These are phyloP conservation scores for Apostichopus parvimensis DNA, from an alignment of 35 echinoderm and acorn worm genomes.

Conservation along the genomic window DNA sequence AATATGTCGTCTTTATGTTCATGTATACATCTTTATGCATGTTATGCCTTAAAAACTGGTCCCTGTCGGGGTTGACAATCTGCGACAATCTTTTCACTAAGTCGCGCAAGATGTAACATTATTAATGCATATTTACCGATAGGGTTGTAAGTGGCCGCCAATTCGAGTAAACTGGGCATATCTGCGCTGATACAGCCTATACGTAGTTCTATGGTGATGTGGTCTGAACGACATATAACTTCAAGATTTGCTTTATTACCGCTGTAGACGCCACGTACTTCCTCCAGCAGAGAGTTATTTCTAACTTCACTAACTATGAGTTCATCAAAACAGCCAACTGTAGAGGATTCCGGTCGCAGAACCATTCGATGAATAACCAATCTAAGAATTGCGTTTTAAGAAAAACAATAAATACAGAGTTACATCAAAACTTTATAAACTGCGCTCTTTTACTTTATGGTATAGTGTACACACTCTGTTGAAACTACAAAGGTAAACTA, in stretches of 20 bases:
- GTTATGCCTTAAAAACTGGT: neutral
- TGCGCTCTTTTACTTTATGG: too few species aligned
- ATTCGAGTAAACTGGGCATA: conserved; percentile 72
- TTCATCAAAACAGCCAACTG: conserved; percentile 34
- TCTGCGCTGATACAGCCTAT: conserved; percentile 60
- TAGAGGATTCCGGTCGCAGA: neutral
- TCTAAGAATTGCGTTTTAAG: neutral
- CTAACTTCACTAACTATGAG: conserved; percentile 57
- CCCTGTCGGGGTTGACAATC: too few species aligned
- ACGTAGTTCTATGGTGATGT: conserved; percentile 41
- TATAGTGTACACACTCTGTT: too few species aligned
- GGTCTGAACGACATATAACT: conserved; percentile 52
- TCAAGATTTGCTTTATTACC: conserved; percentile 51
- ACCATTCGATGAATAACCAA: neutral
- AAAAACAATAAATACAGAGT: too few species aligned
- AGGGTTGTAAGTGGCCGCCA: conserved; percentile 55
- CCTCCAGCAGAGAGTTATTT: too few species aligned
- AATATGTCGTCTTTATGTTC: too few species aligned
- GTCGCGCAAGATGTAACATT: neutral
- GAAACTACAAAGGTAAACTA: too few species aligned
- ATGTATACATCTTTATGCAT: too few species aligned
- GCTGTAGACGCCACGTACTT: conserved; percentile 64
- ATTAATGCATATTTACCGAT: conserved; percentile 56
- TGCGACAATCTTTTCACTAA: too few species aligned
- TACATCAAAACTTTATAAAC: too few species aligned